Evolutionary conservation across 2,888 invertebrate genomes (phyloP).

Genomic region (Eristalis arbustorum): DNA sequence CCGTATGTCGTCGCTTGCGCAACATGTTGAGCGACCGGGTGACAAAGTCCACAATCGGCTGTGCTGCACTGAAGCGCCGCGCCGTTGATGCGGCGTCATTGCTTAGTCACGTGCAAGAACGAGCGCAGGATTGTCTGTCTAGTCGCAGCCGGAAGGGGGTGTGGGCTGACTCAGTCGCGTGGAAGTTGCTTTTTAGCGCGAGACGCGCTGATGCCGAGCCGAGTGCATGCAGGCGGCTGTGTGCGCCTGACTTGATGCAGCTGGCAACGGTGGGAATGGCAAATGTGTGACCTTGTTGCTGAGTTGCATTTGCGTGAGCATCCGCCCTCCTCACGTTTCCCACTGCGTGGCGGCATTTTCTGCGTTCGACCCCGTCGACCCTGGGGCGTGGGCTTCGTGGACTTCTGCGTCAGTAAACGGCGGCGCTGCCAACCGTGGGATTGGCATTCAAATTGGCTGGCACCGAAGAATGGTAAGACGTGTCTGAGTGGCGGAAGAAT

Average conservation of each 20-base stretch:
- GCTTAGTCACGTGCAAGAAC: slow-evolving; percentile 36
- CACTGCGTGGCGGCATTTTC: not conserved
- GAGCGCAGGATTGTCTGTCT: slow-evolving; percentile 31
- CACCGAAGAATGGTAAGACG: not conserved
- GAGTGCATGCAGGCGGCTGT: not conserved
- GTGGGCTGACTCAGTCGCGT: not conserved
- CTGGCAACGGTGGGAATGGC: slow-evolving; percentile 45
- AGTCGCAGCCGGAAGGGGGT: not conserved
- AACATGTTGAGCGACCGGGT: not conserved
- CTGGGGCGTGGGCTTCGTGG: not conserved
- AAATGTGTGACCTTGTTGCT: not conserved
- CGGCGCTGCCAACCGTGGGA: not conserved
- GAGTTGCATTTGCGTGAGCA: not conserved
- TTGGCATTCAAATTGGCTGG: not conserved
- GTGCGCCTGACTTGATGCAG: slow-evolving; percentile 24
- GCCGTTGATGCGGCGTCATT: slow-evolving; percentile 19
- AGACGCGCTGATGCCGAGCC: not conserved
- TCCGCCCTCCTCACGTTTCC: no score
- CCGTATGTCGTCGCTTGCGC: not conserved
- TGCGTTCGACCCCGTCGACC: not conserved
- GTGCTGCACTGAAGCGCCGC: not conserved
- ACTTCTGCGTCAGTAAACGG: not conserved
- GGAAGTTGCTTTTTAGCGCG: not conserved
- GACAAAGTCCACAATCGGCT: not conserved
- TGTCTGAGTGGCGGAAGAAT: not conserved